Evolutionary conservation across 2,888 invertebrate species (phyloP).

Genomic region (Sisyra nigra): DNA sequence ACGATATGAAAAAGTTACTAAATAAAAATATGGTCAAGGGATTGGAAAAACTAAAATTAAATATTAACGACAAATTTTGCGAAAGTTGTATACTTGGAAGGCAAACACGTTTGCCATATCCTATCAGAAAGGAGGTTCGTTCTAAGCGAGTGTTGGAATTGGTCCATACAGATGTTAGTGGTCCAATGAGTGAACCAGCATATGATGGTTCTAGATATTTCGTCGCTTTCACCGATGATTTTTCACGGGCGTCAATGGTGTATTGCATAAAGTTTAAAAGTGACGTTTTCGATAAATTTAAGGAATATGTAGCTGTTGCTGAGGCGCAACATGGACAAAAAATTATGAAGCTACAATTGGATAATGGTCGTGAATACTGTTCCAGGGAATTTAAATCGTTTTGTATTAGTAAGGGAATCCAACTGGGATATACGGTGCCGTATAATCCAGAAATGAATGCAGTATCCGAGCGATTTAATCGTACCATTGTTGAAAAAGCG

Average conservation of each 20-base stretch:
- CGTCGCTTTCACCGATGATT: slow-evolving; percentile 15
- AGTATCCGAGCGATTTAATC: slow-evolving; percentile 16
- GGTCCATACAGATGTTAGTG: slow-evolving; percentile 15
- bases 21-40: not conserved
- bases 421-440: slow-evolving; percentile 13
- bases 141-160: slow-evolving; percentile 11
- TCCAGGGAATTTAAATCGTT: slow-evolving; percentile 12
- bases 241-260: slow-evolving; percentile 12
- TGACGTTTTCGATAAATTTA: slow-evolving; percentile 14
- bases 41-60: not conserved
- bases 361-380: slow-evolving; percentile 16
- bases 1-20: not conserved
- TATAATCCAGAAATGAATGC: slow-evolving; percentile 17
- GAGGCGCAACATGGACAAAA: slow-evolving; percentile 12
- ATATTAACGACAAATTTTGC: not conserved
- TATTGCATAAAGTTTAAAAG: slow-evolving; percentile 15
- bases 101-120: not conserved
- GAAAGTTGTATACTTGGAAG: not conserved
- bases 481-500: slow-evolving; percentile 17
- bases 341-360: slow-evolving; percentile 14
- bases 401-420: slow-evolving; percentile 13
- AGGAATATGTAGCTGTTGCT: slow-evolving; percentile 12
- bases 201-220: slow-evolving; percentile 14
- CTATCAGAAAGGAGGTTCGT: not conserved
- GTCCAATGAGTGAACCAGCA: slow-evolving; percentile 13